Evolutionary conservation across 2,113 vertebrate species (phyloP), one percentile per base, ranked within the genome.

Genomic region (Grallaria varia): DNA sequence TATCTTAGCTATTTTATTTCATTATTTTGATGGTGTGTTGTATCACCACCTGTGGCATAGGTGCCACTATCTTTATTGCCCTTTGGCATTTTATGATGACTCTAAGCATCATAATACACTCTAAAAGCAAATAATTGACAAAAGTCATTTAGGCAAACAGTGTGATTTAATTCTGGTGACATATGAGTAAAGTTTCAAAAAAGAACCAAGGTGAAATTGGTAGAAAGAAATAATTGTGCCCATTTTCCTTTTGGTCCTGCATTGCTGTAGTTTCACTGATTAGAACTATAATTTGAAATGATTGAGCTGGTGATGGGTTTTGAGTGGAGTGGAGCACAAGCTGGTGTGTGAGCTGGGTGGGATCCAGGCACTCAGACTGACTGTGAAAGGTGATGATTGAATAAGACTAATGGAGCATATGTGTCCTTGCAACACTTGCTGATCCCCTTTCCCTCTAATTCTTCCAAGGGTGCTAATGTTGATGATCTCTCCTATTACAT

Each of bases 371-470:
- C 14, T 49, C 55, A 62, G 50, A 55, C 24, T 25, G 5, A 30
- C 75, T 92, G 75, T 45, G 92, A 31, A 74, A 84, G 76, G 64
- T 80, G 85, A 71, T 85, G 89, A 80, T 92, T 96, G 91, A 77
- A 63, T 88, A 40, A 93, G 75, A 93, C 88, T 67, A 92, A 72
- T 86, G 85, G 68, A 77, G 82, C 64, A 15, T 52, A 19, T 74
- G 50, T 88, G 73, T 72, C n/a, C 3, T n/a, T 72, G 72, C 75
- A 90, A 25, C 63, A 21, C 52, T 90, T 80, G 42, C 60, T 63
- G 72, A 59, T 90, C 24, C 18, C 55, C 33, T 62, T 93, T 74
- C 59, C 80, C 71, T 85, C 37, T 83, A 81, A 31, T 89, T 90
- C 60, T 96, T 67, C 39, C 80, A 64, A 68, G 56, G 74, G 44